Evolutionary conservation across 2,113 vertebrate species (phyloP).

Genomic region (Oryzias woworae): DNA sequence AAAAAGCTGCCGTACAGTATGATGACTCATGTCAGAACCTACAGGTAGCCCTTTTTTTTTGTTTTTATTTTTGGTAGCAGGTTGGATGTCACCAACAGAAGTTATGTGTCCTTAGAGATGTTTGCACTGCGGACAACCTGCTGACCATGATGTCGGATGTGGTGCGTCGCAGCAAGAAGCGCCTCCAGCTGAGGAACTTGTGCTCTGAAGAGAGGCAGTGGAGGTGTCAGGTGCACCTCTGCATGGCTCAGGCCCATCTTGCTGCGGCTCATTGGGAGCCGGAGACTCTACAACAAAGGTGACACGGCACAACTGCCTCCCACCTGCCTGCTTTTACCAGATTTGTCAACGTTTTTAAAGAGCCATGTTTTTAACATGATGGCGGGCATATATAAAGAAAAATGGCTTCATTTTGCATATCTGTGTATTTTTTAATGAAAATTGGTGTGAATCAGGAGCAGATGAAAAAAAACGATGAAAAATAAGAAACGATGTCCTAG

Average conservation of each 20-base stretch:
- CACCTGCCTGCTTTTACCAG: not conserved
- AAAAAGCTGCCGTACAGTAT: constrained; percentile 27
- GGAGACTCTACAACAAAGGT: constrained; percentile 61
- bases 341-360: too few species aligned
- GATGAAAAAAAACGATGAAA: too few species aligned
- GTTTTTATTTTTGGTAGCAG: not conserved
- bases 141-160: constrained; percentile 63
- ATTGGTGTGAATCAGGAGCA: too few species aligned
- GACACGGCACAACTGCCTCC: not conserved
- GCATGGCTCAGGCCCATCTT: constrained; percentile 79
- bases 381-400: too few species aligned
- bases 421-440: too few species aligned
- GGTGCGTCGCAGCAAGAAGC: constrained; percentile 61
- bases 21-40: constrained; percentile 21
- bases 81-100: not conserved
- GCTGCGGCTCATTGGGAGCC: constrained; percentile 75
- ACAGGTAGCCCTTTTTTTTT: constrained; percentile 41
- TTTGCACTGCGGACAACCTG: constrained; percentile 66
- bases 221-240: constrained; percentile 84
- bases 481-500: too few species aligned
- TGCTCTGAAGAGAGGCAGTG: constrained; percentile 84
- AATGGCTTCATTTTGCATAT: too few species aligned
- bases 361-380: not conserved
- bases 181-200: constrained; percentile 69
- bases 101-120: constrained; percentile 41